phyloP scores from a whole-genome alignment of 2,797 vertebrate genomes.

The Gorsachius magnificus region DNA sequence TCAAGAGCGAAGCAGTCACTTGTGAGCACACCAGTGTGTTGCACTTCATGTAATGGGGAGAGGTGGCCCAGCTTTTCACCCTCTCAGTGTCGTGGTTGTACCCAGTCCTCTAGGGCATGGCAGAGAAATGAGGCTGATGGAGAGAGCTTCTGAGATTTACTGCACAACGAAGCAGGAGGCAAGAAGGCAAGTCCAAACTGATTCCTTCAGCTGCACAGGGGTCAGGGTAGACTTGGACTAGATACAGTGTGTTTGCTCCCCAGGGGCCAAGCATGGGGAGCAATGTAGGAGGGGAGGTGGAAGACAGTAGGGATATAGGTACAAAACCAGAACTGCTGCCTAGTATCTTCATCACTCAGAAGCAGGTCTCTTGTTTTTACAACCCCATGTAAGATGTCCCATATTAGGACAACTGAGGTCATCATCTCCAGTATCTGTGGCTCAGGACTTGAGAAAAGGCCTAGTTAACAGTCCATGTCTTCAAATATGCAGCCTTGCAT shows the following conservation, averaged over 20 bases:
- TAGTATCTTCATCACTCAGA: neutral
- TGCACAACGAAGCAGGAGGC: neutral
- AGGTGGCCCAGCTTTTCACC: neutral
- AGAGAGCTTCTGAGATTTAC: neutral
- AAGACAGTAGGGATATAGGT: neutral
- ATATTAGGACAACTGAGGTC: neutral
- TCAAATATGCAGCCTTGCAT: neutral
- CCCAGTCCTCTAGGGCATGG: neutral
- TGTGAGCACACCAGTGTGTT: neutral
- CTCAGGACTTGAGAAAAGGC: neutral
- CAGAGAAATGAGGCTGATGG: neutral
- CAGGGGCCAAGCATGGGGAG: neutral
- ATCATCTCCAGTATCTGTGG: neutral
- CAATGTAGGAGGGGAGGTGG: neutral
- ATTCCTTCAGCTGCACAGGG: neutral
- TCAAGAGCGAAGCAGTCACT: neutral
- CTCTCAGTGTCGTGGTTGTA: neutral
- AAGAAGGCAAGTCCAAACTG: neutral
- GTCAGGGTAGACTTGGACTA: neutral
- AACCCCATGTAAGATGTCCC: neutral
- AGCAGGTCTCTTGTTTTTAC: neutral
- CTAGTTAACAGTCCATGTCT: neutral
- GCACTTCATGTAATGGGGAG: neutral
- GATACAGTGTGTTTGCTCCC: neutral
- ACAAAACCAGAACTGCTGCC: neutral